Evolutionary conservation across 2,888 invertebrate species (phyloP), one percentile per base, ranked within the genome.

Genomic region (Cacoxenus indagator): DNA sequence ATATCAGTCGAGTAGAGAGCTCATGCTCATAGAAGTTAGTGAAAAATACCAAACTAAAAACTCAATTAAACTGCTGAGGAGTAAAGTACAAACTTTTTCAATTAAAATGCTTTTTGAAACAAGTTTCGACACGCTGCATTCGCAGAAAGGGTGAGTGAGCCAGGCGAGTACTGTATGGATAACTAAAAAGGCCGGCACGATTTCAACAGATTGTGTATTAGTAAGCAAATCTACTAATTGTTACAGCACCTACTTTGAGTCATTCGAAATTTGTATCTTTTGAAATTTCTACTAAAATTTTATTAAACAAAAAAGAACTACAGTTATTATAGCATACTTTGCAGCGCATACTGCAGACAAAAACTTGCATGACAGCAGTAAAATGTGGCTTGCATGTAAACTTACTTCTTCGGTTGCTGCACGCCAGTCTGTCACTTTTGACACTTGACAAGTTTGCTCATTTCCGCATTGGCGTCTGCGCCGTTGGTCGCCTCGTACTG

Each of bases 401-500:
- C 37, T 37, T 5, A 4, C 2, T 37, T 14, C 9, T 26, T 55
- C 14, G 26, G 14, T 55, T 55, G 55, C 55, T 19, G n/a, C 55
- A 8, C 17, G 45, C 14, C 61, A 45, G 43, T 45, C 61, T 62
- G 61, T 62, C 61, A 62, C 45, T 62, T 62, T 62, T 62, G 61
- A 62, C 61, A 62, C 45, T 62, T 62, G 61, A 62, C 61, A 62
- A 62, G 61, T 62, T 62, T 62, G 61, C 61, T 62, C 61, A 62
- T 62, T 62, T 62, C 61, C 61, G 51, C 29, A 17, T 45, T 45
- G n/a, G 61, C 61, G 61, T 62, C 61, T 62, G 45, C 37, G 11
- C 59, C 59, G 37, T 19, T 37, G 59, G 11, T 45, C 48, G 37
- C 37, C 37, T 51, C 51, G 45, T n/a, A 43, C 45, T 19, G 51